Conservation (phyloP, 2,113 vertebrate genomes). For the Casuarius casuarius region DNA sequence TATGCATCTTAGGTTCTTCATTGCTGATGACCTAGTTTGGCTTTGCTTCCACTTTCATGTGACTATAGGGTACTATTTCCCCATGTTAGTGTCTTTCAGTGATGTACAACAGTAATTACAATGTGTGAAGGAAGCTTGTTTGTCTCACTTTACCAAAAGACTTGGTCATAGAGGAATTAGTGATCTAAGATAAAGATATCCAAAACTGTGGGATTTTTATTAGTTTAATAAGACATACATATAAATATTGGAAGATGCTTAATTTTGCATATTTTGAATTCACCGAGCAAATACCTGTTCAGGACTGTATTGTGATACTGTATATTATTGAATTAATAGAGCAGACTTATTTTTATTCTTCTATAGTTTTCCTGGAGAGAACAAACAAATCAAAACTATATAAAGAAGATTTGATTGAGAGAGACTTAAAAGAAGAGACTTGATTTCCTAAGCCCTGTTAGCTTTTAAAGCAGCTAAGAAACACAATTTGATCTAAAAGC, state of each 20-base stretch:
- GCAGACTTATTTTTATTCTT: neutral
- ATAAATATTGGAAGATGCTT: neutral
- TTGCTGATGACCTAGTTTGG: neutral
- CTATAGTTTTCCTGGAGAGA: neutral
- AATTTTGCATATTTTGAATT: neutral
- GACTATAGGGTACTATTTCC: neutral
- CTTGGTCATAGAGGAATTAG: neutral
- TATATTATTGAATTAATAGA: neutral
- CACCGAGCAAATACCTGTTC: neutral
- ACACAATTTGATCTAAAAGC: neutral
- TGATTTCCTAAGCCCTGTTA: neutral
- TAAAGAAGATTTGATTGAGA: neutral
- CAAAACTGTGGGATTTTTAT: neutral
- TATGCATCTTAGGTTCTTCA: neutral
- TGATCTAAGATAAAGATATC: neutral
- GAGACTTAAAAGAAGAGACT: neutral
- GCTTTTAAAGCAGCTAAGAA: neutral
- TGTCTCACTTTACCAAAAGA: neutral
- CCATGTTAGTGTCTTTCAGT: neutral
- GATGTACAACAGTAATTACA: neutral
- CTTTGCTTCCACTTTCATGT: neutral
- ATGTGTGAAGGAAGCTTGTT: neutral
- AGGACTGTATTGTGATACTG: neutral
- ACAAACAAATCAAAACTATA: neutral
- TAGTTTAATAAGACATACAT: neutral